phyloP scores from a whole-genome alignment of 1,140 invertebrate species.

The Pogonomyrmex barbatus region DNA sequence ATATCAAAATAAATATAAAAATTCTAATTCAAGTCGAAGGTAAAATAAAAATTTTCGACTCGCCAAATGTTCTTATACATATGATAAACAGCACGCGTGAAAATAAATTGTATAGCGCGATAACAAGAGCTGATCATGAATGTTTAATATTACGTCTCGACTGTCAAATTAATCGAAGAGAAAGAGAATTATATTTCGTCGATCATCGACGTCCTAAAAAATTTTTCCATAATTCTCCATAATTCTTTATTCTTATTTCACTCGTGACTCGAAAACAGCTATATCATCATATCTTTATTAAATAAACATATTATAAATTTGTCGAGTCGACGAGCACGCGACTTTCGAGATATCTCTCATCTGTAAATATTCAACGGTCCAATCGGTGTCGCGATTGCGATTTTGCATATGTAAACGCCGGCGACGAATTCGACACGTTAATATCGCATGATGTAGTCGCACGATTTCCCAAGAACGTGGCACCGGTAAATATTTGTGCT shows the following conservation, averaged over 20 bases:
- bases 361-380: not conserved
- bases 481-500: not conserved
- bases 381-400: not conserved
- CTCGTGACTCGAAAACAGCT: not conserved
- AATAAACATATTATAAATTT: not conserved
- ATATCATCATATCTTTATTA: not conserved
- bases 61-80: not conserved
- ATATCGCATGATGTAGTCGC: not conserved
- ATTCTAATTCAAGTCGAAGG: no score
- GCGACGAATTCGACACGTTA: not conserved
- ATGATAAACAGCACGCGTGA: not conserved
- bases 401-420: conserved; percentile 13
- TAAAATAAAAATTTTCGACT: no score
- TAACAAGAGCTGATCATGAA: not conserved
- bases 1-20: no score
- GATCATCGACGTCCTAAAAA: not conserved
- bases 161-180: not conserved
- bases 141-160: not conserved
- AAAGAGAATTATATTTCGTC: not conserved
- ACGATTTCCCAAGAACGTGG: not conserved
- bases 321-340: no score
- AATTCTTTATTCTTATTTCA: not conserved
- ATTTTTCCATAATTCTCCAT: not conserved
- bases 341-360: not conserved
- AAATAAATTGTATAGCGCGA: not conserved